These are phyloP conservation scores for Hydropotes inermis DNA, from an alignment of 2,113 vertebrate genomes.

Conservation along the genomic window DNA sequence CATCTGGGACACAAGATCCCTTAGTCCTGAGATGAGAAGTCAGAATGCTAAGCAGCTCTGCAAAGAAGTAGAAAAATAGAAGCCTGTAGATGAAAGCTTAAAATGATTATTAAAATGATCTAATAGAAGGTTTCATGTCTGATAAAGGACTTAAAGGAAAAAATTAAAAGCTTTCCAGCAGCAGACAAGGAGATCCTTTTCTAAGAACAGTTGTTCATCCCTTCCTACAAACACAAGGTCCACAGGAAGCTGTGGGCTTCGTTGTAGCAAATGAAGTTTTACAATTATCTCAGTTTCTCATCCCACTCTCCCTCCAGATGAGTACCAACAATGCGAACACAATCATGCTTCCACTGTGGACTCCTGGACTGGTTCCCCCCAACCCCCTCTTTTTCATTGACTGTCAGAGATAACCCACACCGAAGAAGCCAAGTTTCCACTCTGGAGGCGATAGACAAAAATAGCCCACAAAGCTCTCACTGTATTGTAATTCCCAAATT, in stretches of 20 bases:
- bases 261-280: background rate
- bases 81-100: background rate
- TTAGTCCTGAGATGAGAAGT: background rate
- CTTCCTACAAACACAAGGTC: background rate
- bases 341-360: background rate
- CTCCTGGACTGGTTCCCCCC: background rate
- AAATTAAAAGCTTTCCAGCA: background rate
- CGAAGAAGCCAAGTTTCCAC: background rate
- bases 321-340: background rate
- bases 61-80: background rate
- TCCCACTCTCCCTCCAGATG: background rate
- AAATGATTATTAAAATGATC: background rate
- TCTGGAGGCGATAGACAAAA: conserved; percentile 3
- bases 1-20: background rate
- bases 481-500: background rate
- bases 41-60: background rate
- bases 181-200: background rate
- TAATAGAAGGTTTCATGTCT: background rate
- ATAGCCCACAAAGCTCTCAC: background rate
- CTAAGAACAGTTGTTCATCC: background rate
- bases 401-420: background rate
- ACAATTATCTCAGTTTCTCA: background rate
- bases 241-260: background rate
- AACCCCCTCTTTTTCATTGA: background rate
- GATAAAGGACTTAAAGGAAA: background rate